These are phyloP conservation scores for Oceanodroma tethys DNA, from an alignment of 2,113 vertebrate species.

Conservation along the genomic window DNA sequence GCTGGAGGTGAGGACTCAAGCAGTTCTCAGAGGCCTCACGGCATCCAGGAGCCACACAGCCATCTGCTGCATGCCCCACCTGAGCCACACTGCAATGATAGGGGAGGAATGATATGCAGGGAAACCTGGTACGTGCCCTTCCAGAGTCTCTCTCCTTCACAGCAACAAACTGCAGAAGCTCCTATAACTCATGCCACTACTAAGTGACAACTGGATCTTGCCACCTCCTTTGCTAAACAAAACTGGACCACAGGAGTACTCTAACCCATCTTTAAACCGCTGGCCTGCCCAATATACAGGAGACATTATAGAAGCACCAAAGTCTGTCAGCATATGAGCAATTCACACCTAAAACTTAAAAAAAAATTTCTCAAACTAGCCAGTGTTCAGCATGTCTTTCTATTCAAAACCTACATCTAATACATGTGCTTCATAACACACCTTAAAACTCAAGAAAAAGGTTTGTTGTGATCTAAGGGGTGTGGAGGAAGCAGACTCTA, in stretches of 20 bases:
- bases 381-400: background rate
- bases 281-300: background rate
- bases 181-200: background rate
- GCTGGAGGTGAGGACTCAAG: background rate
- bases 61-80: background rate
- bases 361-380: background rate
- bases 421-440: background rate
- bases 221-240: background rate
- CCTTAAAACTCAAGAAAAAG: background rate
- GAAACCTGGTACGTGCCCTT: accelerated
- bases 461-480: background rate
- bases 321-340: background rate
- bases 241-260: background rate
- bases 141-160: background rate
- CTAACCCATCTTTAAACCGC: background rate
- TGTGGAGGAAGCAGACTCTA: background rate
- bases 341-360: background rate
- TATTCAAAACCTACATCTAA: background rate
- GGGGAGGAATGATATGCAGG: background rate
- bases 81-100: accelerated
- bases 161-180: background rate
- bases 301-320: background rate
- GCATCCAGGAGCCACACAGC: background rate
- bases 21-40: background rate
- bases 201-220: background rate